Conservation (phyloP, 2,113 vertebrate genomes). For the Thalassarche chlororhynchos region DNA sequence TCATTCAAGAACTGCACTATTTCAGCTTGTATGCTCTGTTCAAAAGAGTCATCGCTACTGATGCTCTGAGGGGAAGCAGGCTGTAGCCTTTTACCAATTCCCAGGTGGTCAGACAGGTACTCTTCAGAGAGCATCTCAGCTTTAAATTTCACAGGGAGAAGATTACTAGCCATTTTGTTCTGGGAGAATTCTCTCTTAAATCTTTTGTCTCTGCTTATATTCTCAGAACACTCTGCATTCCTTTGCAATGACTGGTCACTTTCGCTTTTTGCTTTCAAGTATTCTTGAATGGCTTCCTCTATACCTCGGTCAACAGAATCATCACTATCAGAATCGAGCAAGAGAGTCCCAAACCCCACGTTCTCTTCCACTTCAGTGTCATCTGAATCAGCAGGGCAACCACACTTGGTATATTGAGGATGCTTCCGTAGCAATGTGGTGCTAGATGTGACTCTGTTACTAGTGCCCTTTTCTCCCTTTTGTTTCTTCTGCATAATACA, state of each 20-base stretch:
- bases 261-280: constrained; percentile 87
- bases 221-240: neutral
- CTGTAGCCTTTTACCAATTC: neutral
- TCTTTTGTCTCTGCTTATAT: neutral
- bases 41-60: constrained; percentile 83
- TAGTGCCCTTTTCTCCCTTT: constrained; percentile 35
- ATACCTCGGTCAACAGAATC: constrained; percentile 94
- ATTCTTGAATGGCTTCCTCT: constrained; percentile 95
- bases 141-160: constrained; percentile 4
- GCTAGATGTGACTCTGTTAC: neutral
- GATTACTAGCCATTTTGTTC: neutral
- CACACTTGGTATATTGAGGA: neutral
- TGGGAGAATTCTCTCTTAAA: constrained; percentile 13
- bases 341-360: constrained; percentile 5
- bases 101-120: neutral
- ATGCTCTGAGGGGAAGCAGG: constrained; percentile 76
- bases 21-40: constrained; percentile 80
- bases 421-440: neutral
- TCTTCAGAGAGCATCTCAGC: constrained; percentile 4
- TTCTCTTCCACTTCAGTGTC: constrained; percentile 20
- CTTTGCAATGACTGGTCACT: neutral
- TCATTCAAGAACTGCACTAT: constrained; percentile 80
- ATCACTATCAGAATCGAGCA: constrained; percentile 87
- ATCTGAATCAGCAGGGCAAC: neutral
- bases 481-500: constrained; percentile 69